Base-by-base conservation (phyloP, 2,113 vertebrate species). In the Mus musculus region DNA sequence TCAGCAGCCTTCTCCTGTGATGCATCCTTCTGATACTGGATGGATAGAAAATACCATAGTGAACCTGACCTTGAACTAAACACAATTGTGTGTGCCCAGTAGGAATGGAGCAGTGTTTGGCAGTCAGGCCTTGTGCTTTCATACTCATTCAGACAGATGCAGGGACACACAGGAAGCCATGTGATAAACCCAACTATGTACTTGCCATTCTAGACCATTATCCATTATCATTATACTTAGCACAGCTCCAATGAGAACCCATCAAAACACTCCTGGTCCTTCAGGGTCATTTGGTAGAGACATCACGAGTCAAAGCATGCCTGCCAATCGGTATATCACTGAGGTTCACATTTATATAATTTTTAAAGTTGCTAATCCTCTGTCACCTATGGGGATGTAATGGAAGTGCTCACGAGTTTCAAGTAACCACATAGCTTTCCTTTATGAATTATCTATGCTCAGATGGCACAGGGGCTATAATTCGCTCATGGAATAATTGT, bases 401-500 rank as follows among this genome's bases (percentile, higher is more conserved):
- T 65, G 54, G 42, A 69, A 28, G 11, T 20, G 2, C 39, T 24
- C 2, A 14, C 13, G 12, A 4, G 30, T 19, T 72, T 65, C 36
- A 49, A 46, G 81, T 19, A 39, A 33, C n/a, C 30, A 24, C 36
- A n/a, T 36, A 19, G 17, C 42, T 63, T 76, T 7, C 75, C 33
- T 54, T 59, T 26, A 46, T 28, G 11, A 9, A 39, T 4, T 11
- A 8, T 82, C 3, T 5, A 1, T 46, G 33, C 22, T 22, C 14
- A 36, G 54, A 65, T 4, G 3, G 4, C 26, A 22, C 2, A 9
- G 10, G 9, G 3, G 3, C 2, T 49, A 39, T 13, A 46, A 24
- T 22, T 81, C 14, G 69, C 17, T 65, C 19, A 24, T 3, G 78
- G 28, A 13, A 19, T 17, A 52, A 52, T 6, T 33, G 4, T 26